Conservation (phyloP, 2,888 invertebrate genomes). For the Drosophila siamana region DNA sequence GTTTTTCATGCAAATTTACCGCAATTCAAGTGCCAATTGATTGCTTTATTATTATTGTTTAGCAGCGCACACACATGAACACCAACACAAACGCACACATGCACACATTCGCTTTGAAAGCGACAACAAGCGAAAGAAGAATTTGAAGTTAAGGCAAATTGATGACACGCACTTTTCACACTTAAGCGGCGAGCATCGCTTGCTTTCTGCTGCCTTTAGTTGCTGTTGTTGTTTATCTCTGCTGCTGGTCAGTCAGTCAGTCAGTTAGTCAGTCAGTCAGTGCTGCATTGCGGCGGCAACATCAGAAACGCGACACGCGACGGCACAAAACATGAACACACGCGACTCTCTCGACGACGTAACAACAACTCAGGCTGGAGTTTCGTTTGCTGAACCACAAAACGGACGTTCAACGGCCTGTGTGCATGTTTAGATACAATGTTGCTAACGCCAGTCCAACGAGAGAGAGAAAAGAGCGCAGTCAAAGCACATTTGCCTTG, state of each 20-base stretch:
- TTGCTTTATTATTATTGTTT: slow-evolving; percentile 59
- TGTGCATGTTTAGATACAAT: slow-evolving; percentile 52
- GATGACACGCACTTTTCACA: slow-evolving; percentile 51
- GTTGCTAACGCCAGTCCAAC: slow-evolving; percentile 19
- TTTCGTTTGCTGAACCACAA: slow-evolving; percentile 35
- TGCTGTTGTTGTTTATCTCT: slow-evolving; percentile 43
- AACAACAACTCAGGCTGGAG: slow-evolving; percentile 59
- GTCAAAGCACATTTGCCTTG: slow-evolving; percentile 8
- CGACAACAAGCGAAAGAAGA: slow-evolving; percentile 30
- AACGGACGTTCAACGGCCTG: slow-evolving; percentile 8
- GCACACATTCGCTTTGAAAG: slow-evolving; percentile 7
- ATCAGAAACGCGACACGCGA: slow-evolving; percentile 52
- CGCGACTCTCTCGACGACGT: slow-evolving; percentile 62
- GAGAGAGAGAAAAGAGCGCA: slow-evolving; percentile 8
- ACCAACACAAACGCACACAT: slow-evolving; percentile 1
- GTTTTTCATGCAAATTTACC: slow-evolving; percentile 39
- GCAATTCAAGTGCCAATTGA: slow-evolving; percentile 52
- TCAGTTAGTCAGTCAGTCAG: slow-evolving; percentile 45
- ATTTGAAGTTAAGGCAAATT: slow-evolving; percentile 36
- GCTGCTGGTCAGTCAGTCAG: slow-evolving; percentile 46
- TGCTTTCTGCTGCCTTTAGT: not conserved
- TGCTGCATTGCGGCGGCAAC: slow-evolving; percentile 50
- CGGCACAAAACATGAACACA: slow-evolving; percentile 55
- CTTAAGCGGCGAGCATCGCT: slow-evolving; percentile 31
- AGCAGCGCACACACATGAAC: slow-evolving; percentile 27